Base-by-base conservation (phyloP, 2,797 vertebrate species). In the Vultur gryphus region DNA sequence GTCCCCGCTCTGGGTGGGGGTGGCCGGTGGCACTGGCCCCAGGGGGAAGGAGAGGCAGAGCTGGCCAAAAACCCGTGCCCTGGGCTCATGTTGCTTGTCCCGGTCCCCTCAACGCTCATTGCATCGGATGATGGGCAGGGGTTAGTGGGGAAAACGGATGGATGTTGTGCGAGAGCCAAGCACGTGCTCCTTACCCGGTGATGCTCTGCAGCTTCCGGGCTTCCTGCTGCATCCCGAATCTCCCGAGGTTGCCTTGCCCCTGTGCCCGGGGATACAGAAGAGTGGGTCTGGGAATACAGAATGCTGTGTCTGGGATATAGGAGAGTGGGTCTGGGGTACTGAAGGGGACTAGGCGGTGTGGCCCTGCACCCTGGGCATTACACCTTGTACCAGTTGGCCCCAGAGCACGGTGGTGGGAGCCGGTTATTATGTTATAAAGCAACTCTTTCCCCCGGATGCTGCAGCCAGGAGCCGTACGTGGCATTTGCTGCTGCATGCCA, bases 341-440 rank as follows among this genome's bases (percentile, higher is more conserved):
- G 1, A 2, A 35, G 61, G 61, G 52, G n/a, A 3, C 29, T 31
- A 12, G 29, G 58, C 9, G 19, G 37, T 61, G 70, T 10, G 19
- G 28, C 70, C 21, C 24, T 64, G 54, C 28, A 26, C 37, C 37
- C 37, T 29, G 25, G n/a, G 26, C 48, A 3, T 44, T 24, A 0
- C 24, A 11, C 12, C 35, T n/a, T 23, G 13, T 10, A 2, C 57
- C 41, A 6, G 5, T 16, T 13, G 43, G 28, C 25, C 12, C 15
- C 3, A 1, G 43, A 41, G 8, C 37, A 35, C 0, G 0, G 8
- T 11, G 55, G 4, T 70, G 55, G 70, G 44, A 65, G n/a, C 37
- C 16, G 66, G 41, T 84, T 51, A 2, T 62, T 7, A 0, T 24
- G 20, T 49, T 25, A 6, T 0, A 43, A 48, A 64, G 61, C 57